phyloP scores from a whole-genome alignment of 1,140 invertebrate species.

The Cydia amplana region DNA sequence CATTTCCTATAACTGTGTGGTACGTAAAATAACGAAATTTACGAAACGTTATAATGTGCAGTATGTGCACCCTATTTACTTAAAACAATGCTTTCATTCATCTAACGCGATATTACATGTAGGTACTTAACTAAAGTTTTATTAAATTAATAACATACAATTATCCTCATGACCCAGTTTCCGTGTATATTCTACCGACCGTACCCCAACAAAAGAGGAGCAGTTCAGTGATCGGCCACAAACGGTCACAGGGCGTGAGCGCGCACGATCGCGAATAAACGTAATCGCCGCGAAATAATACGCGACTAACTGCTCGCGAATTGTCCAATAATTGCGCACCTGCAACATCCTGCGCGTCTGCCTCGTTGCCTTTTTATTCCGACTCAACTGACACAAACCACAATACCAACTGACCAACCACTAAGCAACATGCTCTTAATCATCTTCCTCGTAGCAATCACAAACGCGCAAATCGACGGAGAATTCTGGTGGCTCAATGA shows the following conservation, averaged over 20 bases:
- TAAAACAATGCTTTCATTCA: too few relatives aligned
- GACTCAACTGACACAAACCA: conserved; percentile 11
- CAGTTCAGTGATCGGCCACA: conserved; percentile 39
- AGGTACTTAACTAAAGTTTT: neutral
- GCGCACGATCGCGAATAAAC: conserved; percentile 35
- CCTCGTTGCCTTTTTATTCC: conserved; percentile 26
- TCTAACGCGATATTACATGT: too few relatives aligned
- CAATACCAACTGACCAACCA: neutral
- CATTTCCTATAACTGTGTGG: too few relatives aligned
- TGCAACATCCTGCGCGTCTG: conserved; percentile 25
- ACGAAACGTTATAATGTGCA: too few relatives aligned
- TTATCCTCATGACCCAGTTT: conserved; percentile 19
- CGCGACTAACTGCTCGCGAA: conserved; percentile 19
- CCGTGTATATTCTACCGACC: conserved; percentile 12
- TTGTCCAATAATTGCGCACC: conserved; percentile 23
- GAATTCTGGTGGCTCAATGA: conserved; percentile 72
- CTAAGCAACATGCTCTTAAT: conserved; percentile 12
- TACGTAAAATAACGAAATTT: too few relatives aligned
- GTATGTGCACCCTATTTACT: too few relatives aligned
- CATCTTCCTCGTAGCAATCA: neutral
- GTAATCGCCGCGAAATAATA: conserved; percentile 28
- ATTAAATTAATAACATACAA: neutral
- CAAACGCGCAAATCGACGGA: conserved; percentile 58
- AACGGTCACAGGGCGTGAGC: conserved; percentile 35
- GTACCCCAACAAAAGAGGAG: conserved; percentile 29